Base-by-base conservation (phyloP, 2,113 vertebrate species). In the Oriolus oriolus region DNA sequence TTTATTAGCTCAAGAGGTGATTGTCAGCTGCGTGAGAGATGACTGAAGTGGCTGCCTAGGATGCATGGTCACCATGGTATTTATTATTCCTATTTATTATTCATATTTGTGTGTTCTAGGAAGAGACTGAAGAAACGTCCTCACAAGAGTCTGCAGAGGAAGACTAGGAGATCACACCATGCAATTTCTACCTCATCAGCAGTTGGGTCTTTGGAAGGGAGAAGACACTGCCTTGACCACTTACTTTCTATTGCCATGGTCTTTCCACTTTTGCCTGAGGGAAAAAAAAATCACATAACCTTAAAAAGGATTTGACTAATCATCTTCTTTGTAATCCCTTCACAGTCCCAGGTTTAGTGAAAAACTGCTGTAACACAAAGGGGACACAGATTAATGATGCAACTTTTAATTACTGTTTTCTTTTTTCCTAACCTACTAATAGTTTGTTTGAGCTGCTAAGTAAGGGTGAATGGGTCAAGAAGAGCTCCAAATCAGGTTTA, bases 151-250 rank as follows among this genome's bases (percentile, higher is more conserved):
- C 98, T 84, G 98, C 98, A 66, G 98, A 99, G 97, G 98, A 99
- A 91, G 99, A 99, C 93, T 99, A 99, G 98, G 97, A 98, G 90
- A 96, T 97, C 89, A 92, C 98, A 92, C 84, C 96, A 90, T 97
- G 97, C 97, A 84, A 98, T 98, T 98, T 99, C 99, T 99, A 99
- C 99, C 99, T 99, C 99, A 99, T 98, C 98, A 98, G 98, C 98
- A 99, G 98, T 98, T 99, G 98, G 98, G 98, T 99, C 98, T 99
- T 99, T 99, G 96, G 97, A 98, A 98, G 98, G 98, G 98, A 99
- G 98, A 98, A 98, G 98, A 99, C 97, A 95, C 98, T 98, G 98
- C 98, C 98, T 98, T 99, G 98, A 99, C 99, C 99, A 99, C 99
- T 99, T 98, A 96, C 92, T 98, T 98, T 98, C 97, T 98, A 89